phyloP scores from a whole-genome alignment of 2,113 vertebrate species.

The Trochalopteron elliotii region DNA sequence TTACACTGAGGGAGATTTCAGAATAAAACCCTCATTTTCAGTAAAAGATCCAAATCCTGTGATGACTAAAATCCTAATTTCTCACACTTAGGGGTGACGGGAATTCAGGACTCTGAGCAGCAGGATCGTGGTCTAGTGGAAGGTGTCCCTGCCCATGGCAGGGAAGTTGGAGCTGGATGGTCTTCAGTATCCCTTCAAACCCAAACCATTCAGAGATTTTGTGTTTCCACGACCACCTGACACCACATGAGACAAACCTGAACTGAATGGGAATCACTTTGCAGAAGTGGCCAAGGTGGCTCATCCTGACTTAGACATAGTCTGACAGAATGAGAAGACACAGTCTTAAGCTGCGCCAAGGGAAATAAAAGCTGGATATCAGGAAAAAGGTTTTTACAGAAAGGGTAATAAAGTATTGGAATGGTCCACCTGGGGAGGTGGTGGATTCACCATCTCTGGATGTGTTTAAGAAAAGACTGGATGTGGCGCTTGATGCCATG shows the following conservation, averaged over 20 bases:
- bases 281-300: background rate
- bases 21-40: background rate
- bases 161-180: fast-evolving
- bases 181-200: background rate
- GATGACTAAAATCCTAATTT: background rate
- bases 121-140: fast-evolving
- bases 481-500: too few species aligned
- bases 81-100: background rate
- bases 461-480: too few species aligned
- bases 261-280: background rate
- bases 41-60: background rate
- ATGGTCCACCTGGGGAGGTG: too few species aligned
- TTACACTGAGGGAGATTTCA: background rate
- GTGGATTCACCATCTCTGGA: too few species aligned
- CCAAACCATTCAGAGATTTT: background rate
- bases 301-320: background rate
- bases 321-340: too few species aligned
- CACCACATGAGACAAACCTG: background rate
- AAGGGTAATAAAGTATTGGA: too few species aligned
- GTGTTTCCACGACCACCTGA: background rate
- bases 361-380: too few species aligned
- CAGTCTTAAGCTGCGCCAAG: too few species aligned
- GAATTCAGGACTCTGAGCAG: background rate
- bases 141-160: background rate
- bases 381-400: too few species aligned